phyloP scores from a whole-genome alignment of 2,113 vertebrate species.

The Chelonoidis abingdonii region DNA sequence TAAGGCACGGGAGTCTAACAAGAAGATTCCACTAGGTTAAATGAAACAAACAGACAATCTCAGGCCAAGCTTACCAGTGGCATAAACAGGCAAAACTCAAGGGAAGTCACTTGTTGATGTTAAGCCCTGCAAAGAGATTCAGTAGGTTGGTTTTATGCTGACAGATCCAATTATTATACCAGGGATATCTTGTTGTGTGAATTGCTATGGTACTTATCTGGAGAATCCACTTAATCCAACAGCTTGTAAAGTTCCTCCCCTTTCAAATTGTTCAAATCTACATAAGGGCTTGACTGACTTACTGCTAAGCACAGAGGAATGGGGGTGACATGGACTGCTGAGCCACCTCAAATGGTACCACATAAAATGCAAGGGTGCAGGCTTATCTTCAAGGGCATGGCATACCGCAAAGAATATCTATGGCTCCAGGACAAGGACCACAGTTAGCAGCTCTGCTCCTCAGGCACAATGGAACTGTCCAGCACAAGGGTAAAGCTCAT shows the following conservation, averaged over 20 bases:
- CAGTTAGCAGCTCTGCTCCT: not conserved
- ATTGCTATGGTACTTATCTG: not conserved
- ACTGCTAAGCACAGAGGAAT: not conserved
- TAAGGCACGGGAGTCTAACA: not conserved
- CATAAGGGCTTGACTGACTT: not conserved
- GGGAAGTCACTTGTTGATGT: not conserved
- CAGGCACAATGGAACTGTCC: not conserved
- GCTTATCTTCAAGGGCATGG: not conserved
- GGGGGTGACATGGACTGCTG: not conserved
- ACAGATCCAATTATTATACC: not conserved
- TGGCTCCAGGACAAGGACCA: not conserved
- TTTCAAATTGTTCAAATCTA: not conserved
- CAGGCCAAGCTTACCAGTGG: not conserved
- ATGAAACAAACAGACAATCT: constrained; percentile 3
- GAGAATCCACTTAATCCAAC: not conserved
- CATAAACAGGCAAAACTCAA: not conserved
- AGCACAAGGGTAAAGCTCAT: not conserved
- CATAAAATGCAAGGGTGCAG: not conserved
- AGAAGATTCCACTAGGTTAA: not conserved
- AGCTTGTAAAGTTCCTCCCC: not conserved
- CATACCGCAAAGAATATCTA: not conserved
- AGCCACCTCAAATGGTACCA: not conserved
- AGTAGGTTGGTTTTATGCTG: not conserved
- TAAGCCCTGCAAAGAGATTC: not conserved
- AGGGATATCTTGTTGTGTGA: not conserved